phyloP scores from a whole-genome alignment of 2,888 invertebrate species.

The Octonoba sinensis region DNA sequence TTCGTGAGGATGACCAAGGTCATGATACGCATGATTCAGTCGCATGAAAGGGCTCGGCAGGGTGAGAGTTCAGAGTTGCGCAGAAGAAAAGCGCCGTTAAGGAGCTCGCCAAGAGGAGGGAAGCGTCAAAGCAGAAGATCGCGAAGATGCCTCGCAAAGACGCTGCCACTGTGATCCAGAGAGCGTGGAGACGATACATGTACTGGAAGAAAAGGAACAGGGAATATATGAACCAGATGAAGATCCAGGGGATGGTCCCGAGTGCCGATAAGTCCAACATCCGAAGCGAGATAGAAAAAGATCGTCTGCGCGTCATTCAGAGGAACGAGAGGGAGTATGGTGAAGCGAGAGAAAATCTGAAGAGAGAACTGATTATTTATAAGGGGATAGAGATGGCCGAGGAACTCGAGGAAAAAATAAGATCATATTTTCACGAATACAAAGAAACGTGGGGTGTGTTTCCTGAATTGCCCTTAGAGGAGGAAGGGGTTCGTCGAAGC shows the following conservation, averaged over 20 bases:
- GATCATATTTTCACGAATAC: conserved; percentile 29
- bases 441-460: conserved; percentile 11
- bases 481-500: conserved; percentile 39
- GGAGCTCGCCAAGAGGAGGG: conserved; percentile 5
- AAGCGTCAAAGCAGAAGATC: background rate
- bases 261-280: background rate
- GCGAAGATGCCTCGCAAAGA: background rate
- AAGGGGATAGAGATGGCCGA: conserved; percentile 27
- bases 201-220: conserved; percentile 9
- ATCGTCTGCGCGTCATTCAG: conserved; percentile 19
- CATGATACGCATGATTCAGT: conserved; percentile 29
- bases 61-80: conserved; percentile 4
- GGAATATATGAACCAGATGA: conserved; percentile 13
- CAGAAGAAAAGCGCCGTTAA: background rate
- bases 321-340: conserved; percentile 34
- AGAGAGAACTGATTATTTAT: conserved; percentile 18
- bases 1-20: conserved; percentile 14
- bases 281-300: background rate
- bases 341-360: conserved; percentile 6
- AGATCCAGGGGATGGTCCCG: conserved; percentile 7
- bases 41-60: conserved; percentile 35
- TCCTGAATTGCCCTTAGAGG: conserved; percentile 32
- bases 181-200: conserved; percentile 21
- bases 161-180: conserved; percentile 30
- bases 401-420: conserved; percentile 36